A percentile compares a stretch with the other conserved stretches of the same genome.
phyloP scores from a whole-genome alignment of 2,888 invertebrate species.

The Cabera pusaria region DNA sequence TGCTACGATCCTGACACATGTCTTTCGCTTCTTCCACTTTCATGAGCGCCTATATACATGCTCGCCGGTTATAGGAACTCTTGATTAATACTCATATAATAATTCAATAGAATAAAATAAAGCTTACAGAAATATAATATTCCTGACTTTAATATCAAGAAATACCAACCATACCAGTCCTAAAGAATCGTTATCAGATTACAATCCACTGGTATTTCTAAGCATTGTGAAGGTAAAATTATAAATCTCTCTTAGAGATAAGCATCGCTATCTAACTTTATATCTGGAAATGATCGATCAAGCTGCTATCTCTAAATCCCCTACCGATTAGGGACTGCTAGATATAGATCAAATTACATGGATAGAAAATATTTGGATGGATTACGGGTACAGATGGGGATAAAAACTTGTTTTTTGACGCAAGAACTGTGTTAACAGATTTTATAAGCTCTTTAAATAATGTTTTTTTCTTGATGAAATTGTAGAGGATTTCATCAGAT shows the following conservation, averaged over 20 bases:
- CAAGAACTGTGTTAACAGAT: too few relatives aligned
- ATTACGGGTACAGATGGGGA: constrained; percentile 25
- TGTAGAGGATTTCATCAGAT: too few relatives aligned
- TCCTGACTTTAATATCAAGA: neutral
- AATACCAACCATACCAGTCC: constrained; percentile 1
- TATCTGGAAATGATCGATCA: constrained; percentile 74
- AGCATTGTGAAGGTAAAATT: constrained; percentile 46
- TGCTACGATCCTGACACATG: too few relatives aligned
- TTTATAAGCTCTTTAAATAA: too few relatives aligned
- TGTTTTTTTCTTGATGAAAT: too few relatives aligned
- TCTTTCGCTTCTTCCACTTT: too few relatives aligned
- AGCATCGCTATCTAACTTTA: constrained; percentile 61
- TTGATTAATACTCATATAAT: too few relatives aligned
- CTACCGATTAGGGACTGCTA: constrained; percentile 52
- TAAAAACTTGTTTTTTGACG: too few relatives aligned
- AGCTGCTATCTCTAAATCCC: constrained; percentile 65
- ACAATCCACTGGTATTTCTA: constrained; percentile 36
- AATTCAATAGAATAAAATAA: too few relatives aligned
- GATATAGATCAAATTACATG: constrained; percentile 66
- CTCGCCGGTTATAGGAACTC: too few relatives aligned
- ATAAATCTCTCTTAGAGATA: constrained; percentile 63
- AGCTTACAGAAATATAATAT: constrained; percentile 1
- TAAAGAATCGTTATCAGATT: constrained; percentile 19
- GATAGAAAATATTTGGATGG: constrained; percentile 48
- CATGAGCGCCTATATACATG: too few relatives aligned